Evolutionary conservation across 1,140 invertebrate species (phyloP), one percentile per base, ranked within the genome.

Genomic region (Megathymus violae): DNA sequence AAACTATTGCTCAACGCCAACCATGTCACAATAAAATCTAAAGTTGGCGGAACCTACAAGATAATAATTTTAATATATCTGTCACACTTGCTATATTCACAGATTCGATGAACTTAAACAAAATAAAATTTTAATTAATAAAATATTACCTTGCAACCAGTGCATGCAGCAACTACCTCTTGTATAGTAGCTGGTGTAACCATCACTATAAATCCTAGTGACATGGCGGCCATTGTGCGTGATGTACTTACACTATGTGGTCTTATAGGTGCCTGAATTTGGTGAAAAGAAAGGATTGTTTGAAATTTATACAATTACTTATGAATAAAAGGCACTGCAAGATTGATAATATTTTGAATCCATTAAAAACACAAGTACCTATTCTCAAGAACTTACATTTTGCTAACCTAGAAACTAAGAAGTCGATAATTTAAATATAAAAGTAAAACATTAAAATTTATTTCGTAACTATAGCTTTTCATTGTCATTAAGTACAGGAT

Each of bases 111-210:
- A 36, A 7, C 3, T 11, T 36, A 36, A 11, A n/a, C 48, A 46
- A 5, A 5, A 2, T 16, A 58, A 40, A 17, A 31, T 11, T 41
- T 59, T 31, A 64, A 10, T 62, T 36, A 11, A 38, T 40, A 64
- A 62, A 59, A 50, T 36, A 52, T 64, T 76, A 90, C 87, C 83
- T 88, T 90, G 67, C 95, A 95, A 54, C 96, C 96, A 1, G 96
- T 97, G 82, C 96, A 97, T 13, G 96, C 96, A 22, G 95, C 96
- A 11, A 97, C 96, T 54, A 97, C 96, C 93, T 97, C 96, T 91
- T 97, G 96, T 64, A 97, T 97, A 17, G 96, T 96, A 93, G 96
- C 96, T 17, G 96, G 96, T 58, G 96, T 97, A 56, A 97, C 96
- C 92, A 97, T 95, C 48, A 97, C 96, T 79, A 97, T 97, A 90